A percentile compares a stretch with the other conserved stretches of the same genome.
Conservation (phyloP, 2,888 invertebrate genomes). For the Acanthoscelides obtectus region DNA sequence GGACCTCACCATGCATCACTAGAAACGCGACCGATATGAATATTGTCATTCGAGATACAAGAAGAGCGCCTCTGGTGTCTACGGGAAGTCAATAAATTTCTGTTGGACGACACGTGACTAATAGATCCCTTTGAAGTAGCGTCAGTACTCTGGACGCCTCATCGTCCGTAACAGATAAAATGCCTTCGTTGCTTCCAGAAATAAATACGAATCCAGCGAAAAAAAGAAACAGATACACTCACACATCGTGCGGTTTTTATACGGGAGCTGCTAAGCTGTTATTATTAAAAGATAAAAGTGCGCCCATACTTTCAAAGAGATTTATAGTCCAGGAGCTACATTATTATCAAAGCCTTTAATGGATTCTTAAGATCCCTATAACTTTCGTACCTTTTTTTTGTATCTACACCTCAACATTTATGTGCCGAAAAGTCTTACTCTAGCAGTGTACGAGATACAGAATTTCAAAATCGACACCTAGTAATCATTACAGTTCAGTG, state of each 20-base stretch:
- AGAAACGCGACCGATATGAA: too few species aligned
- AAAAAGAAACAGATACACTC: neutral
- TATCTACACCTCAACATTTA: too few species aligned
- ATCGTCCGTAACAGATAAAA: constrained; percentile 15
- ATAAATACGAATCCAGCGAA: constrained; percentile 12
- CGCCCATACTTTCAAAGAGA: neutral
- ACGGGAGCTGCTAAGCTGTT: neutral
- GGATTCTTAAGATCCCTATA: too few species aligned
- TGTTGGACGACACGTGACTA: constrained; percentile 17
- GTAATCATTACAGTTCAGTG: too few species aligned
- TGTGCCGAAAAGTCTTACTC: too few species aligned
- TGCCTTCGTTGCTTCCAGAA: constrained; percentile 10
- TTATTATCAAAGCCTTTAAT: too few species aligned
- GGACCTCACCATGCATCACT: too few species aligned
- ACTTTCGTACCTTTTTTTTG: too few species aligned
- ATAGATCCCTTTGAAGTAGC: constrained; percentile 17
- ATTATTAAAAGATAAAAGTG: neutral
- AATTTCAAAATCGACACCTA: too few species aligned
- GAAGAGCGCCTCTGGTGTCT: neutral
- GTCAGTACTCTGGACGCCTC: constrained; percentile 18
- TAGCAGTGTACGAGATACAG: too few species aligned
- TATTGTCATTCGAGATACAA: neutral
- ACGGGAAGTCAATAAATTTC: constrained; percentile 15
- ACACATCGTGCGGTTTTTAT: neutral
- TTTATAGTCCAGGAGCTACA: neutral